Evolutionary conservation across 2,113 vertebrate species (phyloP).

Genomic region (Pelecanus crispus): DNA sequence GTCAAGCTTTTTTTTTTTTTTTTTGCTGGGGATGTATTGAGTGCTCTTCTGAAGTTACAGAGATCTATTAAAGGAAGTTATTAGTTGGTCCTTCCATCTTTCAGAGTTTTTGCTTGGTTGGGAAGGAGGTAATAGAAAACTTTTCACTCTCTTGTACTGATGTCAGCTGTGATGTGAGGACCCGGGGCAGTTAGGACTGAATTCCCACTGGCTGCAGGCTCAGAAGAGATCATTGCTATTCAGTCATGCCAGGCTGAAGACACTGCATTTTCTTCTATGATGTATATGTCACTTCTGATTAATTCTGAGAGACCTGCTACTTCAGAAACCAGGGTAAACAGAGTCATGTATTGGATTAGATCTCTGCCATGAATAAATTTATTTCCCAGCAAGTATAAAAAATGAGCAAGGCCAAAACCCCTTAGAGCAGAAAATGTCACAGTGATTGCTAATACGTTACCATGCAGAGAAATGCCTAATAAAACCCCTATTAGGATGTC

Average conservation of each 20-base stretch:
- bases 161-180: background rate
- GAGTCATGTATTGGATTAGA: slow-evolving; percentile 74
- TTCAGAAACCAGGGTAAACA: slow-evolving; percentile 74
- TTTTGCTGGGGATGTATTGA: background rate
- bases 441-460: slow-evolving; percentile 85
- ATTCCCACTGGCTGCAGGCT: slow-evolving; percentile 3
- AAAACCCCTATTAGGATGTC: slow-evolving; percentile 88
- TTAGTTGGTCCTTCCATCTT: background rate
- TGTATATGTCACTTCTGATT: slow-evolving; percentile 75
- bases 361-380: slow-evolving; percentile 79
- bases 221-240: slow-evolving; percentile 37
- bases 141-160: background rate
- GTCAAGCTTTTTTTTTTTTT: background rate
- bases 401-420: slow-evolving; percentile 72
- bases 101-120: background rate
- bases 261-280: slow-evolving; percentile 64
- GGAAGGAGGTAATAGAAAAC: background rate
- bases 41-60: background rate
- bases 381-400: slow-evolving; percentile 72
- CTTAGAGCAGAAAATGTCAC: slow-evolving; percentile 86
- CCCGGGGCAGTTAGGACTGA: background rate
- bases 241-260: slow-evolving; percentile 65
- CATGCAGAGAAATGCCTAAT: slow-evolving; percentile 78
- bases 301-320: slow-evolving; percentile 71
- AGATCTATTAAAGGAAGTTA: background rate